Base-by-base conservation (phyloP, 1,140 invertebrate genomes). In the Myzus persicae region DNA sequence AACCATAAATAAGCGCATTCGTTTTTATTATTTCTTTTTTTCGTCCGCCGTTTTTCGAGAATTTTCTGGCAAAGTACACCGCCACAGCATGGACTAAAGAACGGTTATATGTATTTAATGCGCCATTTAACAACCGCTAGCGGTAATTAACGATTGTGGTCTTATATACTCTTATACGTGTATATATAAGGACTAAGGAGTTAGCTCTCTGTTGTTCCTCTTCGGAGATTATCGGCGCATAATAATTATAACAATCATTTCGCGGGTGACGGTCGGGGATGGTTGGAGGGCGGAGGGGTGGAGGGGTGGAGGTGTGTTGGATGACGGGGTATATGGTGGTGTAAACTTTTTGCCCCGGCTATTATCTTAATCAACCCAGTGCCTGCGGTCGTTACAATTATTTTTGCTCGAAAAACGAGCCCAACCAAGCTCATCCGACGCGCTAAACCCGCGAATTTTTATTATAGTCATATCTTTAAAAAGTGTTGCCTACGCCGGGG, bases 321-420 rank as follows among this genome's bases (percentile, higher is more conserved):
- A 76, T n/a, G 59, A 76, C 31, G 59, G 59, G 59, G 59, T 76
- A 76, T 76, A 76, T 76, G 14, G 59, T 76, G 59, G 81, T 85
- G 91, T 93, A 93, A 93, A 93, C 91, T 93, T 93, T 93, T 93
- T 84, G 46, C 91, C 91, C 46, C 76, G 26, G 91, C 91, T 93
- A 93, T 93, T 93, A 93, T 93, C 91, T 93, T 93, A 93, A 93
- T 93, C 91, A 93, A 81, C 81, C 81, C 91, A 84, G 91, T 93
- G 91, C 81, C 81, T 84, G 91, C 91, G 91, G 91, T 93, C 91
- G 91, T 93, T 93, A 93, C 91, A 93, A 93, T 93, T 93, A 93
- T 93, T 93, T 93, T 85, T 85, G 46, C 81, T 42, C 81, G 91
- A 93, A 93, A 93, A 93, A 93, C 91, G 91, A 51, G 81, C 76